A percentile compares a stretch with the other conserved stretches of the same genome.
Evolutionary conservation across 2,113 vertebrate genomes (phyloP).

Genomic region (Crotalus viridis): DNA sequence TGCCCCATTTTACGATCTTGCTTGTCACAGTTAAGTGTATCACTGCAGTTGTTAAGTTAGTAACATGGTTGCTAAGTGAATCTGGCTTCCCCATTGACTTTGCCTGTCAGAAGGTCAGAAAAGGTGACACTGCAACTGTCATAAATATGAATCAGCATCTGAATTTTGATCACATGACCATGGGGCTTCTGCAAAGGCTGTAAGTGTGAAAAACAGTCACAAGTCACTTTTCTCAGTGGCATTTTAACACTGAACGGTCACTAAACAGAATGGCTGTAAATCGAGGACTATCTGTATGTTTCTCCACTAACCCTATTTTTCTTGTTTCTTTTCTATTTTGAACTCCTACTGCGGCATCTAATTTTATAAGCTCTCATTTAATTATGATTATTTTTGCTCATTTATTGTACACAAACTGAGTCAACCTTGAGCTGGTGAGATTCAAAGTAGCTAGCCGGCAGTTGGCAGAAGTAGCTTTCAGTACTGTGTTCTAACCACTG

Average conservation of each 20-base stretch:
- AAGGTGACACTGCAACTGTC: too few species aligned
- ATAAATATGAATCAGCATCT: too few species aligned
- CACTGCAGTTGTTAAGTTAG: not conserved
- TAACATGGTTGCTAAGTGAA: not conserved
- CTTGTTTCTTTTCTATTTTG: conserved; percentile 35
- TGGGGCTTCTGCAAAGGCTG: too few species aligned
- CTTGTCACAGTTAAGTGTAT: not conserved
- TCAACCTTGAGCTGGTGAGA: too few species aligned
- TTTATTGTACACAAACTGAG: conserved; percentile 2
- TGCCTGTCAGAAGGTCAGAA: too few species aligned
- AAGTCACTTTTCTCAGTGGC: not conserved
- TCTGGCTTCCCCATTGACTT: not conserved
- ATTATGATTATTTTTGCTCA: conserved; percentile 37
- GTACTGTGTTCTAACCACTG: too few species aligned
- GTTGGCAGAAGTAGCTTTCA: too few species aligned
- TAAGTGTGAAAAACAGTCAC: too few species aligned
- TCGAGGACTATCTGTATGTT: not conserved
- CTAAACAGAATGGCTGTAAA: not conserved
- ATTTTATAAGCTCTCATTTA: conserved; percentile 36
- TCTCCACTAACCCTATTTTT: conserved; percentile 6
- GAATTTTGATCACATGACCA: too few species aligned
- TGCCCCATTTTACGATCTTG: too few species aligned
- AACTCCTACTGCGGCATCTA: not conserved
- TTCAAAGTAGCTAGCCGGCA: too few species aligned
- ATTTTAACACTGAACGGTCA: not conserved